Conservation (phyloP, 2,888 invertebrate genomes). For the Agrotis puta region DNA sequence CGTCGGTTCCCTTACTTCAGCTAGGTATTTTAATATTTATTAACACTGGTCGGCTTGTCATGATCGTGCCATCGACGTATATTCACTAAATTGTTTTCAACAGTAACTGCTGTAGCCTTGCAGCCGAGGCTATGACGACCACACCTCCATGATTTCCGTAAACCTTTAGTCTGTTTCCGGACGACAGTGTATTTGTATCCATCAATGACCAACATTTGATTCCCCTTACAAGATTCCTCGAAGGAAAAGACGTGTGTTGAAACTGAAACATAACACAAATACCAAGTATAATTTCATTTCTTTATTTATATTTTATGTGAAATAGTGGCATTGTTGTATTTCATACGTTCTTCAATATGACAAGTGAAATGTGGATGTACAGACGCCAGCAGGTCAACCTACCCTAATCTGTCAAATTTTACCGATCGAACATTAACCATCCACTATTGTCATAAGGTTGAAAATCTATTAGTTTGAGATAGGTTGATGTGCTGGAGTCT, state of each 20-base stretch:
- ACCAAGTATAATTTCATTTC: background rate
- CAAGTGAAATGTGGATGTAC: background rate
- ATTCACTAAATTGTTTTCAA: conserved; percentile 1
- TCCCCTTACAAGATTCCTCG: conserved; percentile 32
- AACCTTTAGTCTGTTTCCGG: background rate
- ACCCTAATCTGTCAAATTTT: too few relatives aligned
- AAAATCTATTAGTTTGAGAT: too few relatives aligned
- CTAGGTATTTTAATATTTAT: background rate
- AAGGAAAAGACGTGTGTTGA: conserved; percentile 6
- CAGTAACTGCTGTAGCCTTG: conserved; percentile 36
- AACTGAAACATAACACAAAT: conserved; percentile 37
- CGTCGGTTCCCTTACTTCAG: too few relatives aligned
- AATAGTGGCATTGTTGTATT: background rate
- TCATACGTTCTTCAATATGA: background rate
- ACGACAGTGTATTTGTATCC: conserved; percentile 43
- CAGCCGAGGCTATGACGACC: conserved; percentile 45
- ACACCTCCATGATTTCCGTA: conserved; percentile 36
- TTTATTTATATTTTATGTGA: background rate
- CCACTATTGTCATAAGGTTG: too few relatives aligned
- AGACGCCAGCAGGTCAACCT: background rate
- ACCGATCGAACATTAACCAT: background rate
- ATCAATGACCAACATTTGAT: conserved; percentile 44
- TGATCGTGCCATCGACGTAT: conserved; percentile 27
- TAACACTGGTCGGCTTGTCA: background rate
- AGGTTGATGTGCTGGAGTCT: too few relatives aligned